These are phyloP conservation scores for Apodemia duryi DNA, from an alignment of 2,888 invertebrate genomes.

Conservation along the genomic window DNA sequence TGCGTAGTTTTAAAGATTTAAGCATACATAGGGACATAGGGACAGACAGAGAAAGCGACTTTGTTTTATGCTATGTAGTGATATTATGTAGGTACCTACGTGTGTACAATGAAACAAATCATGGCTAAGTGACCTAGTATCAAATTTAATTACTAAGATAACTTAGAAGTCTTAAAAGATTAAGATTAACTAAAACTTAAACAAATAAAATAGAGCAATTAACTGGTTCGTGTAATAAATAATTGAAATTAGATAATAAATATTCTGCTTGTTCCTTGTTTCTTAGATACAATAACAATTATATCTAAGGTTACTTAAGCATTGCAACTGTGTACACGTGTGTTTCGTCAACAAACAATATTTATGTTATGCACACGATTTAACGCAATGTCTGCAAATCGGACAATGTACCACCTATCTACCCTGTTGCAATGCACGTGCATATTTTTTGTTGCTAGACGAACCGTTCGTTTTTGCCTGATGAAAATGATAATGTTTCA, in stretches of 20 bases:
- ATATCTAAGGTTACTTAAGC: slow-evolving; percentile 4
- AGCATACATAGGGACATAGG: too few species aligned
- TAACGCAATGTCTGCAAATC: slow-evolving; percentile 7
- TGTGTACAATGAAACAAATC: too few species aligned
- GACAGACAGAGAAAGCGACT: too few species aligned
- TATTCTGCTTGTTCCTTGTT: slow-evolving; percentile 12
- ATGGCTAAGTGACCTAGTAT: too few species aligned
- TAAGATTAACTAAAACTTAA: not conserved
- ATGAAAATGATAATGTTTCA: too few species aligned
- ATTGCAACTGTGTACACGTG: not conserved
- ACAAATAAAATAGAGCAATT: not conserved
- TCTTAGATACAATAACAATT: slow-evolving; percentile 4
- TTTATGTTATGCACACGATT: slow-evolving; percentile 11
- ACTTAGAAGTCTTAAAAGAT: not conserved
- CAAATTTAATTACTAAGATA: not conserved
- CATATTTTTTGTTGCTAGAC: not conserved
- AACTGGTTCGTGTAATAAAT: slow-evolving; percentile 11
- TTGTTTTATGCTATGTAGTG: too few species aligned
- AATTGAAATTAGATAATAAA: slow-evolving; percentile 14
- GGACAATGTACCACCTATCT: not conserved
- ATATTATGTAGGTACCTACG: too few species aligned
- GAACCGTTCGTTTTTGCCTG: too few species aligned
- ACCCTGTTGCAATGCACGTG: slow-evolving; percentile 20
- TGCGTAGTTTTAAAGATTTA: too few species aligned
- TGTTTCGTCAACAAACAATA: slow-evolving; percentile 10